phyloP scores from a whole-genome alignment of 2,888 invertebrate genomes.

The Cataglyphis albicans region DNA sequence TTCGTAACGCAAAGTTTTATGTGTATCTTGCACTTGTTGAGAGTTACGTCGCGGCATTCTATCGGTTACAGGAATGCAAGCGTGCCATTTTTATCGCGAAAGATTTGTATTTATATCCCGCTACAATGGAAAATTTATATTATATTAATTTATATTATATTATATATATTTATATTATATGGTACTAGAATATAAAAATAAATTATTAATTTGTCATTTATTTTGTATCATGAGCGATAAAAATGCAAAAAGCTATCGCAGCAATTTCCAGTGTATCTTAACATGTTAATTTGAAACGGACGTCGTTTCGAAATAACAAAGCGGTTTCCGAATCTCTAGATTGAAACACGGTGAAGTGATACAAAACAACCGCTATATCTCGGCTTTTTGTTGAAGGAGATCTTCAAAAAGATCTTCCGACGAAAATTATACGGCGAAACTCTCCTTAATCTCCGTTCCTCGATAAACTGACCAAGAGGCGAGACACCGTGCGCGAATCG shows the following conservation, averaged over 20 bases:
- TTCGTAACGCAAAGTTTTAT: constrained; percentile 43
- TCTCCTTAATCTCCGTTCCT: constrained; percentile 64
- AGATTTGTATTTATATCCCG: constrained; percentile 8
- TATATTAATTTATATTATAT: background rate
- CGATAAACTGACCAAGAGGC: constrained; percentile 61
- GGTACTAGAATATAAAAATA: background rate
- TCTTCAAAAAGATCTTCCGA: constrained; percentile 11
- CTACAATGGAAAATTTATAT: background rate
- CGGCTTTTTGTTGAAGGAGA: background rate
- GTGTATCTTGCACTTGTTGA: constrained; percentile 16
- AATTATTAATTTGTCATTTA: background rate
- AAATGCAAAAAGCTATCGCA: background rate
- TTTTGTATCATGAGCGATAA: background rate
- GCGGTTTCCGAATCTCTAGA: background rate
- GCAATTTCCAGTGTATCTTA: background rate
- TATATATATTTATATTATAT: background rate
- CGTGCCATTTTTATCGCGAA: background rate
- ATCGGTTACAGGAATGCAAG: constrained; percentile 30
- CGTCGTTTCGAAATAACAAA: background rate
- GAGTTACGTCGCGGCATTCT: constrained; percentile 14
- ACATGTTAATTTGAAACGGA: background rate
- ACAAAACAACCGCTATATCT: background rate
- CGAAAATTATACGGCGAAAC: constrained; percentile 53
- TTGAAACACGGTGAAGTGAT: background rate
- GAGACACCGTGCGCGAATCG: constrained; percentile 30